These are phyloP conservation scores for Platyura marginata DNA, from an alignment of 1,140 invertebrate species.

Conservation along the genomic window DNA sequence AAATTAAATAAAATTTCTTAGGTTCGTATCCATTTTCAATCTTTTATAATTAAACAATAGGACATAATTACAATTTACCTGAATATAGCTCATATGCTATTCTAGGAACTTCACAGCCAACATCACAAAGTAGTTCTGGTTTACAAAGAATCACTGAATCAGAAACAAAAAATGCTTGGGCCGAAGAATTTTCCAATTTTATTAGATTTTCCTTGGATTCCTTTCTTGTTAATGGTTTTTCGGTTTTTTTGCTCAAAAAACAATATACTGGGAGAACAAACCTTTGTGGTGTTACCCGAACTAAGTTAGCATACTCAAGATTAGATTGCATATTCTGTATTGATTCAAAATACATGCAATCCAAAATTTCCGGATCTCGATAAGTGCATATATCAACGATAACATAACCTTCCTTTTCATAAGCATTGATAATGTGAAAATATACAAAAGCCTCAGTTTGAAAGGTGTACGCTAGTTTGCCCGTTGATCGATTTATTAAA, in stretches of 20 bases:
- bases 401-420: conserved; percentile 16
- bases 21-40: too few species aligned
- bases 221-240: too few species aligned
- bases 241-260: background rate
- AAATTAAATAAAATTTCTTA: too few species aligned
- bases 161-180: conserved; percentile 28
- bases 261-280: conserved; percentile 38
- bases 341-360: conserved; percentile 68
- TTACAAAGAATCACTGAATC: conserved; percentile 32
- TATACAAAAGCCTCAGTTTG: background rate
- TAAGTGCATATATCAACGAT: conserved; percentile 69
- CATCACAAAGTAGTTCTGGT: conserved; percentile 46
- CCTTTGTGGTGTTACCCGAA: conserved; percentile 52
- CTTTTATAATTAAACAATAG: too few species aligned
- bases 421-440: conserved; percentile 1
- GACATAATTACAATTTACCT: too few species aligned
- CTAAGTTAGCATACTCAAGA: conserved; percentile 59
- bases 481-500: background rate
- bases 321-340: conserved; percentile 63
- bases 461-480: background rate
- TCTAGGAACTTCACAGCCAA: conserved; percentile 68
- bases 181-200: conserved; percentile 24
- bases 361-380: conserved; percentile 57
- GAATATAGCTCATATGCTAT: conserved; percentile 55
- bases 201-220: conserved; percentile 32